phyloP scores from a whole-genome alignment of 2,113 vertebrate genomes.

The Heptranchias perlo region DNA sequence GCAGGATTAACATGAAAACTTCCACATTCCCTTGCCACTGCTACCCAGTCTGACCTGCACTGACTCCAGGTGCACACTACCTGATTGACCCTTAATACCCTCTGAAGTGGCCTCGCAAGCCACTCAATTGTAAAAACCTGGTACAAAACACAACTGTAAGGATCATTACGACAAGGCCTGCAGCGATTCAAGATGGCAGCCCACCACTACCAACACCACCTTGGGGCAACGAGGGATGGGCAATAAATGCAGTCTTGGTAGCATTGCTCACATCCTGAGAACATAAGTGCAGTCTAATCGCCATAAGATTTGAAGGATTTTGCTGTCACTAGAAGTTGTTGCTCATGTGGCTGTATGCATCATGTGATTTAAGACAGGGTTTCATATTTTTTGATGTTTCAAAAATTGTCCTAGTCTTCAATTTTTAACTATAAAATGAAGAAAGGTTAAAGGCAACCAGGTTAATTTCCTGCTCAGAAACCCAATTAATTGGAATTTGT shows the following conservation, averaged over 20 bases:
- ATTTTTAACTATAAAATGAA: neutral
- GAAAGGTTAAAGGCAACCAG: neutral
- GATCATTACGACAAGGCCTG: neutral
- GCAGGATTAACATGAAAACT: no score
- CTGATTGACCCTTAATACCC: no score
- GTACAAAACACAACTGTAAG: no score
- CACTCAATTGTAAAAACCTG: no score
- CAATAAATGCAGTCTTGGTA: neutral
- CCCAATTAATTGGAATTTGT: neutral
- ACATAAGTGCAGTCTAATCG: neutral
- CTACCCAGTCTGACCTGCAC: no score
- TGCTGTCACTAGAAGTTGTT: neutral
- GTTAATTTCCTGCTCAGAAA: neutral
- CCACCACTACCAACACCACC: neutral
- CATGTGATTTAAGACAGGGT: neutral
- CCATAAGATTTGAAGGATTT: neutral
- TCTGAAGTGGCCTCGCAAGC: no score
- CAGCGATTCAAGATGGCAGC: neutral
- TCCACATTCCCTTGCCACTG: no score
- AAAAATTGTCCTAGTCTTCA: neutral
- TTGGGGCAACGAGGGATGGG: neutral
- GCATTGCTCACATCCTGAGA: no score
- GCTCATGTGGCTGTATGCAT: no score
- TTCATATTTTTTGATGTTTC: neutral
- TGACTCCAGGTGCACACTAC: no score